phyloP scores from a whole-genome alignment of 2,888 invertebrate species.

The Ichneumoninae sp. region DNA sequence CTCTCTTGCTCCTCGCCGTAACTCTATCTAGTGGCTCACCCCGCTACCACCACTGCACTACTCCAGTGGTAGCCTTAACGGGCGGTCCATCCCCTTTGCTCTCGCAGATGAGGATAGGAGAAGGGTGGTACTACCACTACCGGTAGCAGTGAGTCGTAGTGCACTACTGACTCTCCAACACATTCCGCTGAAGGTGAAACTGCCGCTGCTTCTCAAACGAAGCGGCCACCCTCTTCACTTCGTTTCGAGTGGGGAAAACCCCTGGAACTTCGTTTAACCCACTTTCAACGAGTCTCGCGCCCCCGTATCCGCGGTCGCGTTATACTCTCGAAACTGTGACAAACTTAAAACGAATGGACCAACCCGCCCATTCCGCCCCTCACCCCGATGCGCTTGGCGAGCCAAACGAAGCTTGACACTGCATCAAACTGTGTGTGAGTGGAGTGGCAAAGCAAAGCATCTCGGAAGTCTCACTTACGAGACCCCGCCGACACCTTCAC shows the following conservation, averaged over 20 bases:
- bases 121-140: conserved; percentile 32
- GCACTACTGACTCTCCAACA: conserved; percentile 51
- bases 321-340: conserved; percentile 73
- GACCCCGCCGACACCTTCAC: conserved; percentile 47
- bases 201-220: conserved; percentile 41
- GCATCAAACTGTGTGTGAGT: conserved; percentile 58
- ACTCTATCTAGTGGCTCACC: conserved; percentile 15
- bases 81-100: conserved; percentile 36
- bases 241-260: conserved; percentile 52
- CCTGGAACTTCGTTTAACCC: conserved; percentile 80
- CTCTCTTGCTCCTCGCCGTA: conserved; percentile 19
- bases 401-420: conserved; percentile 59
- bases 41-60: conserved; percentile 22
- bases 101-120: conserved; percentile 22
- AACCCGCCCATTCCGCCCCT: neutral
- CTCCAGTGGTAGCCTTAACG: conserved; percentile 29
- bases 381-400: conserved; percentile 39
- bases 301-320: conserved; percentile 32
- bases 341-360: conserved; percentile 74
- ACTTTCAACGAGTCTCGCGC: conserved; percentile 74
- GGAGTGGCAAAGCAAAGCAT: conserved; percentile 43
- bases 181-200: conserved; percentile 33
- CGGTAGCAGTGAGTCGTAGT: conserved; percentile 33
- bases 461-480: conserved; percentile 33
- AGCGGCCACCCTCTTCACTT: conserved; percentile 55